Base-by-base conservation (phyloP, 2,797 vertebrate genomes). In the Salmo trutta region DNA sequence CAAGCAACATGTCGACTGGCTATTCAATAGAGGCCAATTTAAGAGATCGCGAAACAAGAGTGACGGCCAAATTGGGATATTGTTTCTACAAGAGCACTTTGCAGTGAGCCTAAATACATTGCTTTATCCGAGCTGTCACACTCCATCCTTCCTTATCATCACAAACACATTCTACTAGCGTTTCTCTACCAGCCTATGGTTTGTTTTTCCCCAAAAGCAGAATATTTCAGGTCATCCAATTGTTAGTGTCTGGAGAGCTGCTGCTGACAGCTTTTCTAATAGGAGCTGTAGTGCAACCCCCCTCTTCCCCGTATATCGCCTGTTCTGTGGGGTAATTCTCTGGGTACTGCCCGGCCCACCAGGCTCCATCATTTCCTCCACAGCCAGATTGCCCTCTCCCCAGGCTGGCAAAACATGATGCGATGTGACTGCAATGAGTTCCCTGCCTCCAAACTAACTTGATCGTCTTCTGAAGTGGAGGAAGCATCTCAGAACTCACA, bases 241-340 rank as follows among this genome's bases (percentile, higher is more conserved):
- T 6, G 33, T 85, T 79, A 84, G 83, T 77, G 77, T 84, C 73
- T 80, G 67, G 59, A 78, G 81, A 82, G 76, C 71, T 67, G 86
- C 83, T 91, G 86, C 83, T 91, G 87, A 92, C 87, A 92, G 87
- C 81, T 78, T 76, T 66, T 76, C 83, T 90, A 88, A 87, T 86
- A 81, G 80, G 66, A 82, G 75, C 80, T 41, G 33, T 51, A 77
- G 77, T 83, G 78, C 86, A 82, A n/a, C 75, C 5, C 31, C 70
- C 76, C 24, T 59, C 51, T 78, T 33, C 77, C 73, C 47, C 64
- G 12, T 17, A n/a, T 74, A 71, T 29, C 7, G 3, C 1, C 62
- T 68, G 52, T 54, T 68, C 74, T 52, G 71, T 77, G 71, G 41
- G 75, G 54, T 77, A 76, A 79, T 31, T 80, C 73, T 54, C 65